Conservation (phyloP, 92 coral and sea anemone genomes). For the Palythoa grandiflora region DNA sequence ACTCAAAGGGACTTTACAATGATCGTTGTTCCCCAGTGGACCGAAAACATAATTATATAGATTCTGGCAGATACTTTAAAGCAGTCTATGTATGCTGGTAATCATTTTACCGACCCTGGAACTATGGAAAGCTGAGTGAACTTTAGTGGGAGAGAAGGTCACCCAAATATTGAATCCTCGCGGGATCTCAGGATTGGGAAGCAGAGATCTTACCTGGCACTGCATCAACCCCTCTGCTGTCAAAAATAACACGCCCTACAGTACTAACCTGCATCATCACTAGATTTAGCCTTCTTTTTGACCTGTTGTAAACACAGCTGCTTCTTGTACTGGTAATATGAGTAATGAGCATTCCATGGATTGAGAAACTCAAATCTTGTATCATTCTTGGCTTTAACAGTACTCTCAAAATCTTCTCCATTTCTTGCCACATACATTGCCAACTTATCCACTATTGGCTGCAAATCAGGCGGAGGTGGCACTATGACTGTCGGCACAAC, state of each 20-base stretch:
- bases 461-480: slow-evolving; percentile 98
- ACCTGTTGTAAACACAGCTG: slow-evolving; percentile 54
- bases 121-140: too few species aligned
- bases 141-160: too few species aligned
- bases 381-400: slow-evolving; percentile 89
- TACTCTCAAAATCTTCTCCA: slow-evolving; percentile 93
- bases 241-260: not conserved
- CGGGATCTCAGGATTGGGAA: too few species aligned
- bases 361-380: slow-evolving; percentile 91
- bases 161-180: too few species aligned
- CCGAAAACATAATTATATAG: too few species aligned
- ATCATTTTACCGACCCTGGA: too few species aligned
- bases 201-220: too few species aligned
- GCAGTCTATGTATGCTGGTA: too few species aligned
- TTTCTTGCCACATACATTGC: slow-evolving; percentile 94
- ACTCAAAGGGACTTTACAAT: too few species aligned
- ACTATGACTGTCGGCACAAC: slow-evolving; percentile 64
- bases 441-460: slow-evolving; percentile 95
- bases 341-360: slow-evolving; percentile 91
- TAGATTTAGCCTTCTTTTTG: slow-evolving; percentile 17
- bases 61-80: too few species aligned
- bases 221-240: too few species aligned
- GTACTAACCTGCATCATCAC: slow-evolving; percentile 17
- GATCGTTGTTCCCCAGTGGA: too few species aligned
- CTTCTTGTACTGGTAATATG: slow-evolving; percentile 86